phyloP scores from a whole-genome alignment of 2,797 vertebrate species.

The Lutjanus argentimaculatus region DNA sequence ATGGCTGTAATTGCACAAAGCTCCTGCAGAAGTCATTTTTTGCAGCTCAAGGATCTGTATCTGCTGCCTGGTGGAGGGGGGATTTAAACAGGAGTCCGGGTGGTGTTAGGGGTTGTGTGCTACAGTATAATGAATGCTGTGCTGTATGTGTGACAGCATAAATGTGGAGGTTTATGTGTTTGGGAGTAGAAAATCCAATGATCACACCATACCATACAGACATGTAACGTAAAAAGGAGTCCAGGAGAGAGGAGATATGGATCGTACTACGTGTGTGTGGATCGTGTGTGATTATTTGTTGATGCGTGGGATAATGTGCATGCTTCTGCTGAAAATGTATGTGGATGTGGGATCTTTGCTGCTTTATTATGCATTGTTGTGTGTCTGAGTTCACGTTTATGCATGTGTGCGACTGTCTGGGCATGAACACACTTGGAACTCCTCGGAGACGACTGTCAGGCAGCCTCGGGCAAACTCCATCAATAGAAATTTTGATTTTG shows the following conservation, averaged over 20 bases:
- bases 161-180: constrained; percentile 27
- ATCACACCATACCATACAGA: constrained; percentile 7
- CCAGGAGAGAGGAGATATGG: not conserved
- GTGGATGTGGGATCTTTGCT: not conserved
- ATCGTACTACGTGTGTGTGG: not conserved
- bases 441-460: constrained; percentile 8
- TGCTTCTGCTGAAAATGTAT: not conserved
- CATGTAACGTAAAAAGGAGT: not conserved
- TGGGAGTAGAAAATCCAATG: not conserved
- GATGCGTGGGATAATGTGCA: not conserved
- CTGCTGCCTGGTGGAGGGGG: constrained; percentile 23
- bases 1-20: constrained; percentile 34
- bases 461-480: constrained; percentile 40
- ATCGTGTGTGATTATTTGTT: not conserved
- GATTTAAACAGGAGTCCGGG: constrained; percentile 27
- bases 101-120: constrained; percentile 17
- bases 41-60: constrained; percentile 55
- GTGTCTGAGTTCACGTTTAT: not conserved
- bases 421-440: not conserved
- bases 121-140: constrained; percentile 27
- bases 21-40: constrained; percentile 34
- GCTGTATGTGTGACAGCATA: constrained; percentile 25
- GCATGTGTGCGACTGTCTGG: constrained; percentile 2
- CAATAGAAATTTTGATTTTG: constrained; percentile 40
- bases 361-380: constrained; percentile 17